Percentiles rank a stretch among this genome's conserved stretches.
These are phyloP conservation scores for Dufourea novaeangliae DNA, from an alignment of 1,140 invertebrate genomes.

Conservation along the genomic window DNA sequence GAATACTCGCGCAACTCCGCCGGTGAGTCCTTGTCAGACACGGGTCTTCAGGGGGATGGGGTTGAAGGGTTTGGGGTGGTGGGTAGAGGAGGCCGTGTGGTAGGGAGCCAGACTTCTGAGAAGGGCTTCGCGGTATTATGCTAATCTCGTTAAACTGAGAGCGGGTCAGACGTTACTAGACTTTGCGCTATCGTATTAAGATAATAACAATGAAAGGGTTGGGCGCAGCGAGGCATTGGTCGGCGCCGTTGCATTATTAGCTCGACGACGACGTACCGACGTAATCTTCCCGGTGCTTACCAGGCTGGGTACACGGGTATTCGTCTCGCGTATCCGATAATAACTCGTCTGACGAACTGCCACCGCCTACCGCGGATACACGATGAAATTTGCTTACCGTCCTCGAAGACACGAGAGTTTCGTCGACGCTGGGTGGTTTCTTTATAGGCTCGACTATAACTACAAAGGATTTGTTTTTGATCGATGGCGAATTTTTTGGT, in stretches of 20 bases:
- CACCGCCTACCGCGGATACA: slow-evolving; percentile 6
- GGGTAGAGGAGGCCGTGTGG: slow-evolving; percentile 1
- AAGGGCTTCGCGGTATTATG: slow-evolving; percentile 75
- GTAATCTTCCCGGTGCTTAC: slow-evolving; percentile 62
- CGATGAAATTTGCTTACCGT: slow-evolving; percentile 27
- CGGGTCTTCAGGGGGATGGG: not conserved
- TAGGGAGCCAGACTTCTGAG: slow-evolving; percentile 67
- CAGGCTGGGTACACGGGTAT: slow-evolving; percentile 52
- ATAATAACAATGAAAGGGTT: slow-evolving; percentile 72
- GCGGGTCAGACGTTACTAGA: slow-evolving; percentile 70
- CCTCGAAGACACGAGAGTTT: too few relatives aligned
- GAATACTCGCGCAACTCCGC: slow-evolving; percentile 41
- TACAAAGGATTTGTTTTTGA: too few relatives aligned
- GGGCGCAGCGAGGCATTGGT: slow-evolving; percentile 54
- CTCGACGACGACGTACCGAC: slow-evolving; percentile 46
- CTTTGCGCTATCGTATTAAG: slow-evolving; percentile 72
- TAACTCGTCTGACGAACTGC: slow-evolving; percentile 47
- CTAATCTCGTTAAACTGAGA: slow-evolving; percentile 75
- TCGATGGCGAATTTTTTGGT: too few relatives aligned
- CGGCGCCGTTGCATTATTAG: slow-evolving; percentile 57
- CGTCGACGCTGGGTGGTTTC: not conserved
- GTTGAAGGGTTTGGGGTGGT: not conserved
- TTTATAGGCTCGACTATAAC: too few relatives aligned
- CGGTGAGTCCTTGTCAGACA: slow-evolving; percentile 54
- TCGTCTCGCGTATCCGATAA: slow-evolving; percentile 43